Base-by-base conservation (phyloP, 1,140 invertebrate species). In the Atta colombica region DNA sequence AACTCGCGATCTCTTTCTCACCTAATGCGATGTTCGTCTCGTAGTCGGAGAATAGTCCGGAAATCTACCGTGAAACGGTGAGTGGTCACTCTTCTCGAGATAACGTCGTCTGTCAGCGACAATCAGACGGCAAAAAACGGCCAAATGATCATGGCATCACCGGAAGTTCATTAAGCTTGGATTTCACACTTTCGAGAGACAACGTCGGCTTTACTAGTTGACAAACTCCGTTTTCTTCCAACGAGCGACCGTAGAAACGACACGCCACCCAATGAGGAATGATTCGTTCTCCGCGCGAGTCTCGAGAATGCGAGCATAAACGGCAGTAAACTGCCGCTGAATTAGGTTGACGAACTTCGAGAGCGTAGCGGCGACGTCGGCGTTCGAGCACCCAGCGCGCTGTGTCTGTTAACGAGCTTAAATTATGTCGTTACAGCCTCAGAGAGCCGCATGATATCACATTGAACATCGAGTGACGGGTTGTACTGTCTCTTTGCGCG, bases 261-360 rank as follows among this genome's bases (percentile, higher is more conserved):
- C 58, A 25, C n/a, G 81, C 7, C 66, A 35, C 39, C 63, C 49
- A 35, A 72, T 53, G 51, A 81, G 31, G n/a, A 45, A 28, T 55
- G 39, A 84, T 84, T 84, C 68, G 68, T 72, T 74, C 66, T 72
- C 66, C 6, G 35, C 6, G 35, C 35, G n/a, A 6, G 18, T 72
- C 78, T 60, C 78, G 68, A 60, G 78, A 72, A 66, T 31, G 61
- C 25, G 61, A 53, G 63, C 39, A 82, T 75, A 75, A 75, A 61
- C 58, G 69, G 87, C 74, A 66, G 88, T 89, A 89, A 90, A 90
- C 87, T 87, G 71, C 58, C 63, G 71, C 18, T 78, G 85, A 89
- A 90, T 90, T 90, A 89, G 88, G 77, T 89, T 90, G 89, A 89
- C 85, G 88, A 90, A 89, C 72, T 87, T 90, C 88, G 88, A 66